Conservation (phyloP, 2,888 invertebrate species). For the Cylloceria caligata region DNA sequence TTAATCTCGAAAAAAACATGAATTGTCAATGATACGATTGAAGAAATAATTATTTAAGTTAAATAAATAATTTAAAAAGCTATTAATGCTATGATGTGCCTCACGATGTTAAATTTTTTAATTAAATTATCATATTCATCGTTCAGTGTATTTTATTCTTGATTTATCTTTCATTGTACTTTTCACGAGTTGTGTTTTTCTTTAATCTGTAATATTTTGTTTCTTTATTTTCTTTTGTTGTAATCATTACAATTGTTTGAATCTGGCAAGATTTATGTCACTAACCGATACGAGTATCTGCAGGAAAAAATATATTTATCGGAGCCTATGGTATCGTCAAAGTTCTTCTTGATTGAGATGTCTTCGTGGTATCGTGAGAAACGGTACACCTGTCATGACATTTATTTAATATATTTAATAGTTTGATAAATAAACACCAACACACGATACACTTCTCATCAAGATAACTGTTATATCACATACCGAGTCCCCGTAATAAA, state of each 20-base stretch:
- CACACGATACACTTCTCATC: conserved; percentile 10
- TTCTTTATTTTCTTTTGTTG: conserved; percentile 2
- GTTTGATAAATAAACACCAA: conserved; percentile 11
- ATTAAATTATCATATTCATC: conserved; percentile 15
- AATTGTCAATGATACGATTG: not conserved
- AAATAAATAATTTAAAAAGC: not conserved
- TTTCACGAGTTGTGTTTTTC: conserved; percentile 23
- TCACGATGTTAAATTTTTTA: not conserved
- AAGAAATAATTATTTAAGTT: not conserved
- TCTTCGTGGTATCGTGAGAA: conserved; percentile 15
- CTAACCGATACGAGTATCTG: conserved; percentile 29
- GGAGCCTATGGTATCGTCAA: conserved; percentile 30
- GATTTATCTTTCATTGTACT: not conserved
- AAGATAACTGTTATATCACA: not conserved
- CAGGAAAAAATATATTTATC: conserved; percentile 21
- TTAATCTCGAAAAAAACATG: no score
- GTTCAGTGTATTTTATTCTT: conserved; percentile 11
- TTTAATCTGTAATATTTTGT: not conserved
- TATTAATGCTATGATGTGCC: not conserved
- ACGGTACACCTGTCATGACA: conserved; percentile 21
- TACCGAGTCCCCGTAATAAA: conserved; percentile 42
- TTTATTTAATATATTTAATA: not conserved
- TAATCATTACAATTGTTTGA: not conserved
- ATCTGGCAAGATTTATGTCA: conserved; percentile 6
- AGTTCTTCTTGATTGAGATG: conserved; percentile 7